These are phyloP conservation scores for Pterois miles DNA, from an alignment of 2,797 vertebrate genomes.

Conservation along the genomic window DNA sequence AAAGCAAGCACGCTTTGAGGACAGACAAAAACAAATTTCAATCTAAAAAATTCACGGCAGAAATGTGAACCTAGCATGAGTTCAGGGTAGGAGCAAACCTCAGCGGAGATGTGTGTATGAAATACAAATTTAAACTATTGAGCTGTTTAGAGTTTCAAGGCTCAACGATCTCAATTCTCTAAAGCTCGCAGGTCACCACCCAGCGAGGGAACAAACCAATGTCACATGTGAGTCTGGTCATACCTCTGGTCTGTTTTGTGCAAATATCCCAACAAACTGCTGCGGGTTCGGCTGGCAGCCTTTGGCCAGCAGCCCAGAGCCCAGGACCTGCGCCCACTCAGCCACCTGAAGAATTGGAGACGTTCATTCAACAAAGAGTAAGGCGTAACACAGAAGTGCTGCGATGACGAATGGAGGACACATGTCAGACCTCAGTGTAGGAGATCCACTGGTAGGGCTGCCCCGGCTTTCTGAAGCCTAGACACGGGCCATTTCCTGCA, in stretches of 20 bases:
- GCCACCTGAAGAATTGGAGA: conserved; percentile 74
- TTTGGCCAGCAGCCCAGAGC: conserved; percentile 83
- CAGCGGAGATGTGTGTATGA: background rate
- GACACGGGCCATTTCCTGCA: conserved; percentile 80
- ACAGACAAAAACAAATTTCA: conserved; percentile 1
- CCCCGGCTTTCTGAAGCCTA: conserved; percentile 82
- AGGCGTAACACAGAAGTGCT: background rate
- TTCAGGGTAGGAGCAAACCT: background rate
- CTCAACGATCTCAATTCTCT: background rate
- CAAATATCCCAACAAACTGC: conserved; percentile 84
- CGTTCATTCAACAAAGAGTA: conserved; percentile 12
- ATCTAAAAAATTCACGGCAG: background rate
- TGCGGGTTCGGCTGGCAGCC: conserved; percentile 81
- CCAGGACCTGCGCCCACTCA: conserved; percentile 81
- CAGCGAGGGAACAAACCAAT: background rate
- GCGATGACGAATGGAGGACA: background rate
- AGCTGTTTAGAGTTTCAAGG: background rate
- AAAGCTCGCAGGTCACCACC: background rate
- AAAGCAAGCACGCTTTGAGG: conserved; percentile 14
- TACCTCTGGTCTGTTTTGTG: conserved; percentile 87
- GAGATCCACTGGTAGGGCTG: conserved; percentile 87
- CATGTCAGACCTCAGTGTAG: conserved; percentile 79
- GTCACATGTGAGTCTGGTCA: background rate
- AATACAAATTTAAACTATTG: background rate
- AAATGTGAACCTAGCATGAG: background rate